Evolutionary conservation across 2,113 vertebrate species (phyloP).

Genomic region (Callithrix jacchus): DNA sequence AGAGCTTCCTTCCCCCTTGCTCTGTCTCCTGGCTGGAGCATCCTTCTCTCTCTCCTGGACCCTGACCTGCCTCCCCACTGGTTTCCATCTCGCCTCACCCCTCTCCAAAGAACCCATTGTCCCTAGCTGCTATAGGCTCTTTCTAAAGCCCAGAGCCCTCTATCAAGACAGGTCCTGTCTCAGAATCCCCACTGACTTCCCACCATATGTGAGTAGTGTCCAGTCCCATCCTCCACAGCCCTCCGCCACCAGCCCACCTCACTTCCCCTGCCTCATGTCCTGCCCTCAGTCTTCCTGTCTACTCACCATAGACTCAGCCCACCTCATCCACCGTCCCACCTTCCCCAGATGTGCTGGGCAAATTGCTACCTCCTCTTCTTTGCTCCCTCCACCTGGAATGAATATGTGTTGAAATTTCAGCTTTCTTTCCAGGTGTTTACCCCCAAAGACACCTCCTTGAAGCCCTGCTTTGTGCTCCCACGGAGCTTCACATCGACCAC

Average conservation of each 20-base stretch:
- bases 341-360: too few relatives aligned
- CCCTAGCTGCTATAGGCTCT: neutral
- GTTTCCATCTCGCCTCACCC: neutral
- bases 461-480: neutral
- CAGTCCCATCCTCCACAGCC: neutral
- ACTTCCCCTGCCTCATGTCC: neutral
- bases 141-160: neutral
- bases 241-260: neutral
- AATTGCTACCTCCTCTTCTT: neutral
- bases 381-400: neutral
- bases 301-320: fast-evolving
- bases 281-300: fast-evolving
- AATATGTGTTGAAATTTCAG: neutral
- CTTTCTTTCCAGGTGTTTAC: neutral
- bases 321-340: too few relatives aligned
- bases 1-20: neutral
- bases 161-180: neutral
- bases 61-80: neutral
- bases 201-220: neutral
- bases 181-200: neutral
- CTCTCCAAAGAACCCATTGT: neutral
- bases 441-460: neutral
- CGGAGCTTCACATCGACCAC: neutral
- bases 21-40: neutral
- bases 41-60: neutral